Evolutionary conservation across 2,797 vertebrate genomes (phyloP).

Genomic region (Uromys caudimaculatus): DNA sequence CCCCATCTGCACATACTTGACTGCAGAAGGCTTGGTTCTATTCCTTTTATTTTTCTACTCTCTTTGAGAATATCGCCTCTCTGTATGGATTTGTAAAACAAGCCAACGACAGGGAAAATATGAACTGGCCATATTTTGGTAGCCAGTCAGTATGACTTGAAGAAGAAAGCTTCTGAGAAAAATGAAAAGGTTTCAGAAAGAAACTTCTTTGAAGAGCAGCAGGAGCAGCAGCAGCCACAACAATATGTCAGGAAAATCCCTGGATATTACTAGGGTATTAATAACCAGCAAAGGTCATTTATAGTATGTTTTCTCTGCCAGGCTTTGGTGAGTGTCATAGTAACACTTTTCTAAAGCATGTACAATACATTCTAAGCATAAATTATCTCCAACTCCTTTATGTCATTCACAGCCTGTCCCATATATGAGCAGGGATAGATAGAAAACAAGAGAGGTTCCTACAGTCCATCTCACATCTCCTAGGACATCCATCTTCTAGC

Average conservation of each 20-base stretch:
- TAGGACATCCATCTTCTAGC: background rate
- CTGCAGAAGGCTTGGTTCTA: background rate
- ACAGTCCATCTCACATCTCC: background rate
- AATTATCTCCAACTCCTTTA: background rate
- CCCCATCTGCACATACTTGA: background rate
- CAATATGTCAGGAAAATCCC: background rate
- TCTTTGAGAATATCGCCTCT: slow-evolving; percentile 61
- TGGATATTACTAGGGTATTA: slow-evolving; percentile 23
- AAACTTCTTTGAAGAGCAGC: slow-evolving; percentile 51
- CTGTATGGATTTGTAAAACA: slow-evolving; percentile 40
- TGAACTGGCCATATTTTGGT: background rate
- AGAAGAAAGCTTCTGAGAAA: slow-evolving; percentile 65
- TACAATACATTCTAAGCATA: background rate
- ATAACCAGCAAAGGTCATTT: slow-evolving; percentile 48
- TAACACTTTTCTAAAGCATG: background rate
- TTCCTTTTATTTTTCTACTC: background rate
- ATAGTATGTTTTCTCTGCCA: slow-evolving; percentile 13
- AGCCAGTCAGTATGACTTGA: background rate
- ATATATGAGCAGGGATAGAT: background rate
- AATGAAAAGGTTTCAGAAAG: slow-evolving; percentile 51
- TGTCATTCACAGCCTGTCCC: background rate
- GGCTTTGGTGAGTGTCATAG: background rate
- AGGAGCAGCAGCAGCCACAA: no score
- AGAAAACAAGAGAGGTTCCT: background rate
- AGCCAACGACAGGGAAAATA: background rate